Percentiles rank a stretch among this genome's conserved stretches.
Evolutionary conservation across 2,888 invertebrate genomes (phyloP).

Genomic region (Tuberolachnus salignus): DNA sequence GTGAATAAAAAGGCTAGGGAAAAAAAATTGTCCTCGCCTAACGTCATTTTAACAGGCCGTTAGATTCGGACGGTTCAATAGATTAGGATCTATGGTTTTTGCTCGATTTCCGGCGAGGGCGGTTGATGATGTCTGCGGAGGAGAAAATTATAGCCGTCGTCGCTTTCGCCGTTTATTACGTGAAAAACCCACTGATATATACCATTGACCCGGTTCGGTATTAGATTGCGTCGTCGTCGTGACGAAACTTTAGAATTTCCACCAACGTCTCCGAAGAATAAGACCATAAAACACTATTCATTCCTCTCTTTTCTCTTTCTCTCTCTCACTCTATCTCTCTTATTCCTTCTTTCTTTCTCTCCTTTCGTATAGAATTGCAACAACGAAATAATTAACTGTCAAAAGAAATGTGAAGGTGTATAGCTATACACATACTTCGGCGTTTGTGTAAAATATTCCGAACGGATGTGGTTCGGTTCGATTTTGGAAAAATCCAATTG

Average conservation of each 20-base stretch:
- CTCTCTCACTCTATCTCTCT: background rate
- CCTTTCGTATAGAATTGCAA: no score
- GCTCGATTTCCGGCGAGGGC: background rate
- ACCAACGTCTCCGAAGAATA: background rate
- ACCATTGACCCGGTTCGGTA: background rate
- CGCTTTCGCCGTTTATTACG: background rate
- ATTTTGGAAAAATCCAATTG: no score
- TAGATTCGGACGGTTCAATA: background rate
- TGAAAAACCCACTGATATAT: background rate
- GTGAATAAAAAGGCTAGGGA: no score
- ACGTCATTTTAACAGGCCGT: background rate
- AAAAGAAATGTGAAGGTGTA: background rate
- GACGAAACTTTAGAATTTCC: constrained; percentile 17
- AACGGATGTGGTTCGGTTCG: no score
- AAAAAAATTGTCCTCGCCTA: no score
- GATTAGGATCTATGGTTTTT: constrained; percentile 10
- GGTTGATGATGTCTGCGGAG: background rate
- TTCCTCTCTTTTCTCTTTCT: background rate
- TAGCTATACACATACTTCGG: no score
- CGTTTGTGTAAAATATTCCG: no score
- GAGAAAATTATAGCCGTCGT: constrained; percentile 3
- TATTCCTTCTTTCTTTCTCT: no score
- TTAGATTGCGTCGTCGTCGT: constrained; percentile 11
- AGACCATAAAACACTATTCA: background rate
- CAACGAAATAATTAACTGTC: no score